These are phyloP conservation scores for Acronicta leporina DNA, from an alignment of 2,888 invertebrate genomes.

Conservation along the genomic window DNA sequence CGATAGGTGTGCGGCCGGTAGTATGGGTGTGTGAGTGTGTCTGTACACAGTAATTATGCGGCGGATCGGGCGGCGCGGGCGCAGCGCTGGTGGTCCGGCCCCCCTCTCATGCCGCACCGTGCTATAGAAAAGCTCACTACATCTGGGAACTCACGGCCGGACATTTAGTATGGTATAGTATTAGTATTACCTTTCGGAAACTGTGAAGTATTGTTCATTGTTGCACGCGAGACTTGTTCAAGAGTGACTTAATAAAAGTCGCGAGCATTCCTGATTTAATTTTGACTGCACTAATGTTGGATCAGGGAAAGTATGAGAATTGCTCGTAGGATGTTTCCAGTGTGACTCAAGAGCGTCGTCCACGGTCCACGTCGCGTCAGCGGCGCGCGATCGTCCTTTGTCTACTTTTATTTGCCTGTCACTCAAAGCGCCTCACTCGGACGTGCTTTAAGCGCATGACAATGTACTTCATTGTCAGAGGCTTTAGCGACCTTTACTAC, in stretches of 20 bases:
- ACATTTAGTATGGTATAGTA: conserved; percentile 71
- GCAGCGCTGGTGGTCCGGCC: conserved; percentile 85
- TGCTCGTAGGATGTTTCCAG: conserved; percentile 54
- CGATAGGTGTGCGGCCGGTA: conserved; percentile 72
- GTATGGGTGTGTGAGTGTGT: conserved; percentile 77
- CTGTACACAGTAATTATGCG: conserved; percentile 87
- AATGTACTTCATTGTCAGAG: conserved; percentile 80
- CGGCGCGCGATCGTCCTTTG: conserved; percentile 69
- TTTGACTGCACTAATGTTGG: conserved; percentile 49
- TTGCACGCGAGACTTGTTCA: conserved; percentile 59
- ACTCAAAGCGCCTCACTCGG: conserved; percentile 78
- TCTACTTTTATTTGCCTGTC: conserved; percentile 86
- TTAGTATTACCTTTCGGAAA: conserved; percentile 64
- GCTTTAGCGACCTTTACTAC: conserved; percentile 78
- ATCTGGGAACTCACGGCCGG: conserved; percentile 81
- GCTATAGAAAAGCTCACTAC: conserved; percentile 72
- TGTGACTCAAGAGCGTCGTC: conserved; percentile 48
- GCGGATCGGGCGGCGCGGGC: conserved; percentile 82
- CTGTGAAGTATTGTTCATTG: conserved; percentile 67
- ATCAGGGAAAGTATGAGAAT: conserved; percentile 78
- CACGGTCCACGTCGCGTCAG: conserved; percentile 52
- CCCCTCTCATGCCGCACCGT: conserved; percentile 61
- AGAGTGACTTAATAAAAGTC: conserved; percentile 55
- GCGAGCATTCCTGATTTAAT: conserved; percentile 39
- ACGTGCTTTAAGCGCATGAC: conserved; percentile 77